These are phyloP conservation scores for Lysiphlebus fabarum DNA, from an alignment of 1,140 invertebrate genomes.

Conservation along the genomic window DNA sequence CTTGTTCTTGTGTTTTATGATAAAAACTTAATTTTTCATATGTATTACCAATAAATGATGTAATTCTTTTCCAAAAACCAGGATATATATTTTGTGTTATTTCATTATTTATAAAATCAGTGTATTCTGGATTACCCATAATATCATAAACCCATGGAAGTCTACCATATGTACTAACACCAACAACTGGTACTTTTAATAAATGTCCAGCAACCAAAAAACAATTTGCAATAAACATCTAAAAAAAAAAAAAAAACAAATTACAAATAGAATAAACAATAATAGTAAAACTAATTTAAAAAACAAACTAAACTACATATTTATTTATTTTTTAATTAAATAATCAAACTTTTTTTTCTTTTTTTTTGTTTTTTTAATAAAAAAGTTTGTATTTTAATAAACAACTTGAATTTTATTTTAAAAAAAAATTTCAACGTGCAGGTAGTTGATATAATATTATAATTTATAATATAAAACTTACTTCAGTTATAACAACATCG, in stretches of 20 bases:
- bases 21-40: conserved; percentile 26
- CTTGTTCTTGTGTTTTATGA: conserved; percentile 29
- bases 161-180: conserved; percentile 57
- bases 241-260: neutral
- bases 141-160: conserved; percentile 63
- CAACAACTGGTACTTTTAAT: conserved; percentile 60
- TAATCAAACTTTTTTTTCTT: too few species aligned
- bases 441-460: too few species aligned
- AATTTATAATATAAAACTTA: conserved; percentile 21
- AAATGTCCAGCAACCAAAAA: conserved; percentile 56
- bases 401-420: too few species aligned
- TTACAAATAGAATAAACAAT: conserved; percentile 18
- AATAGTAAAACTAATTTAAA: neutral
- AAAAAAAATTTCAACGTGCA: neutral
- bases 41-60: conserved; percentile 9
- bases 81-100: conserved; percentile 58
- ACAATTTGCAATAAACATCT: conserved; percentile 45
- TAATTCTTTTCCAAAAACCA: conserved; percentile 57
- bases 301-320: too few species aligned
- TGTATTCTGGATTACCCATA: conserved; percentile 61
- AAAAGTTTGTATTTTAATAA: too few species aligned
- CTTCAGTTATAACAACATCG: conserved; percentile 20
- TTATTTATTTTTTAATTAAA: too few species aligned
- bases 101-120: conserved; percentile 60
- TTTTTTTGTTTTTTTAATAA: neutral